Evolutionary conservation across 2,113 vertebrate genomes (phyloP), one percentile per base, ranked within the genome.

Genomic region (Ahaetulla prasina): DNA sequence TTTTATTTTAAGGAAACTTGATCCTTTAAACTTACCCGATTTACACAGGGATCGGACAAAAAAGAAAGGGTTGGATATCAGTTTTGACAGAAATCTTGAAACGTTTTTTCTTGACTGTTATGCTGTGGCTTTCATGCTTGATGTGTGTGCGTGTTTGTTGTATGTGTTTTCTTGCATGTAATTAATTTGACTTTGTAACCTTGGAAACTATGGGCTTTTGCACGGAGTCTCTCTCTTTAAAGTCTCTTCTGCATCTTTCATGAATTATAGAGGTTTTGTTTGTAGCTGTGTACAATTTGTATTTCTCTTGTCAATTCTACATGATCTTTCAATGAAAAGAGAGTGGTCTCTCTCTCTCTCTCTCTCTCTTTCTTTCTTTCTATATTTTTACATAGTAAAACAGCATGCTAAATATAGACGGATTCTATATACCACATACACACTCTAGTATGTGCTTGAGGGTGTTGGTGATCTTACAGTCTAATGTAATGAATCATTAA

Each of bases 141-240:
- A 6, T 3, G 90, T 63, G 74, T 53, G 39, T 45, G 25, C 57
- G 50, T 89, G 87, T 80, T 30, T 49, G 49, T 89, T 89, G 2
- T 35, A 20, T 39, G 74, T 60, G 43, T 89, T 86, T 35, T 43
- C 45, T 86, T 90, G 80, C 88, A 86, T 90, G 0, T 89, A 16
- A 93, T 60, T 60, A 95, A 93, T 93, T 95, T 96, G 89, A 95
- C 87, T 25, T 80, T 85, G 91, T 95, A 95, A 93, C 92, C 93
- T 92, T 88, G 95, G 95, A 93, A 94, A 95, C 85, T 92, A 88
- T 88, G 87, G 39, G 91, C 50, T 92, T 94, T 90, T 89, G 93
- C 88, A 50, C 93, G 92, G 54, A 89, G 23, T 39, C 25, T 63
- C 4, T 27, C 88, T 27, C 88, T 94, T 90, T 43, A 2, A 23